Conservation (phyloP, 2,113 vertebrate species). For the Ageneiosus marmoratus region DNA sequence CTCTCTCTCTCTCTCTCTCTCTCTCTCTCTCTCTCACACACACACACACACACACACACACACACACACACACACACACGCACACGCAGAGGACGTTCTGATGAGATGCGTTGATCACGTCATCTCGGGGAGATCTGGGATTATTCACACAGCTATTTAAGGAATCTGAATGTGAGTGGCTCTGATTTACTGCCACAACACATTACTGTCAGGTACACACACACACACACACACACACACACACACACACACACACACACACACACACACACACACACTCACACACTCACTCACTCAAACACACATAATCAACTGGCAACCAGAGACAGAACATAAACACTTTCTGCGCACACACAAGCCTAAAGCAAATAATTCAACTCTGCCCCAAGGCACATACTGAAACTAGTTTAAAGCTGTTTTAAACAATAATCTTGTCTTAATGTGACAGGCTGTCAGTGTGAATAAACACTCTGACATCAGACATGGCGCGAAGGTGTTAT, state of each 20-base stretch:
- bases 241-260: slow-evolving; percentile 4
- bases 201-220: slow-evolving; percentile 55
- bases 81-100: background rate
- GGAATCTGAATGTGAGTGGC: slow-evolving; percentile 54
- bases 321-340: slow-evolving; percentile 4
- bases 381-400: background rate
- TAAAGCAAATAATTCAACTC: background rate
- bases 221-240: slow-evolving; percentile 35
- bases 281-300: slow-evolving; percentile 6
- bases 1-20: too few relatives aligned
- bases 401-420: background rate
- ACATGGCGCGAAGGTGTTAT: background rate
- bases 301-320: background rate
- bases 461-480: background rate
- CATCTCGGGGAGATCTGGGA: background rate
- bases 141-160: slow-evolving; percentile 57
- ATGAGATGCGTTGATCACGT: background rate
- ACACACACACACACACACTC: slow-evolving; percentile 23
- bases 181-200: slow-evolving; percentile 57
- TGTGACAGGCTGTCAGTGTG: background rate
- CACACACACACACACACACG: background rate
- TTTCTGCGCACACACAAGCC: background rate
- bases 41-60: too few relatives aligned
- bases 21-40: too few relatives aligned
- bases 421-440: background rate